Evolutionary conservation across 2,113 vertebrate species (phyloP).

Genomic region (Heterocephalus glaber): DNA sequence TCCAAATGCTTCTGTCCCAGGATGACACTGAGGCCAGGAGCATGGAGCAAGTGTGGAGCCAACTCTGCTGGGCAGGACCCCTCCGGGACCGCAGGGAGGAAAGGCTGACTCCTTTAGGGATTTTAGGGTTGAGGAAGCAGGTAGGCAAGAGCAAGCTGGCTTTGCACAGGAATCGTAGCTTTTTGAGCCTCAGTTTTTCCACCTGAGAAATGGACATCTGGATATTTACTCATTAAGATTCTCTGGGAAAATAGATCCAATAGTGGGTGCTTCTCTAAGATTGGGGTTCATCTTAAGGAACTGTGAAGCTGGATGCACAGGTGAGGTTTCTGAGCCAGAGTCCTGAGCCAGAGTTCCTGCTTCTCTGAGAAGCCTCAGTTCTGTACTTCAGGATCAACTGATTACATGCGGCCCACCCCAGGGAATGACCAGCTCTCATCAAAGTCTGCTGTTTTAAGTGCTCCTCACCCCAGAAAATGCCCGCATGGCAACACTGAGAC

Average conservation of each 20-base stretch:
- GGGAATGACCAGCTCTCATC: background rate
- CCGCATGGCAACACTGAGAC: background rate
- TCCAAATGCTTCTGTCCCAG: accelerated
- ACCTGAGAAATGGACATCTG: background rate
- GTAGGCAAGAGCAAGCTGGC: background rate
- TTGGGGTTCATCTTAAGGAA: background rate
- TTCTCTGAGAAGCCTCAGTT: background rate
- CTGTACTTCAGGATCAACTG: background rate
- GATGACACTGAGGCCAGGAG: too few species aligned
- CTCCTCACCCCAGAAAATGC: too few species aligned
- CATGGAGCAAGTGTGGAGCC: accelerated
- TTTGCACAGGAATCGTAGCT: background rate
- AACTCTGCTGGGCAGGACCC: background rate
- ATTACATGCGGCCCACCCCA: background rate
- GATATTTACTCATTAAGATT: background rate
- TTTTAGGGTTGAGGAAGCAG: background rate
- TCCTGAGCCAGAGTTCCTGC: background rate
- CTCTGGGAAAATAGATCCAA: background rate
- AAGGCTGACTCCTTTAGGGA: background rate
- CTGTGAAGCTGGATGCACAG: background rate
- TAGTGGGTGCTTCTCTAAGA: background rate
- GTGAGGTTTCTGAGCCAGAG: background rate
- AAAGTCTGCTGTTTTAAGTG: too few species aligned
- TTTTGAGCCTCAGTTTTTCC: background rate
- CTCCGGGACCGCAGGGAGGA: background rate